phyloP scores from a whole-genome alignment of 2,113 vertebrate species.

The Antennarius striatus region DNA sequence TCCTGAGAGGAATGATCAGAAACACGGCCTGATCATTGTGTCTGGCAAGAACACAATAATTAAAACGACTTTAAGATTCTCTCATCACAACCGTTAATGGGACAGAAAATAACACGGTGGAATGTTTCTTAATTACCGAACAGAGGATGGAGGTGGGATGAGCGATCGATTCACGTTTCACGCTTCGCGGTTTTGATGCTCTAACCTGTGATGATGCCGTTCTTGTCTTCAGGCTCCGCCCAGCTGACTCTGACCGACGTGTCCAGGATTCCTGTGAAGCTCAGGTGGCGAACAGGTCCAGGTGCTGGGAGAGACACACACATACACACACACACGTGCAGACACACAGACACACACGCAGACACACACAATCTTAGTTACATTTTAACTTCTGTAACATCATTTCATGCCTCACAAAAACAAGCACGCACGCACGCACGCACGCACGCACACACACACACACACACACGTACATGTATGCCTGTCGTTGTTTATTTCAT shows the following conservation, averaged over 20 bases:
- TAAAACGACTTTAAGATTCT: background rate
- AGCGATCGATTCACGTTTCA: too few relatives aligned
- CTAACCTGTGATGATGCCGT: slow-evolving; percentile 90
- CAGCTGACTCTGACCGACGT: slow-evolving; percentile 96
- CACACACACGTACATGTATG: slow-evolving; percentile 12
- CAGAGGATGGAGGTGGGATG: background rate
- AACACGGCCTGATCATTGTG: background rate
- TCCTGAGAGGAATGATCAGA: slow-evolving; percentile 20
- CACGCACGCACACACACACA: background rate
- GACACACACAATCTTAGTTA: background rate
- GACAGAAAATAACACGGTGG: slow-evolving; percentile 2
- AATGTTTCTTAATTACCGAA: slow-evolving; percentile 11
- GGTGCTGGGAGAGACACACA: slow-evolving; percentile 79
- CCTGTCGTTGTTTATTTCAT: slow-evolving; percentile 63
- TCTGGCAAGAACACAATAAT: background rate
- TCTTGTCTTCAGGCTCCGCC: slow-evolving; percentile 92
- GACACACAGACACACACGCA: too few relatives aligned
- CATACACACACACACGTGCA: slow-evolving; percentile 6
- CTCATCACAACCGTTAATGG: slow-evolving; percentile 1
- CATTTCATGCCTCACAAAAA: background rate
- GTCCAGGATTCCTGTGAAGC: slow-evolving; percentile 95
- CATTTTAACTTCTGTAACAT: background rate
- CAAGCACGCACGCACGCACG: slow-evolving; percentile 29
- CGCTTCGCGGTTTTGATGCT: background rate
- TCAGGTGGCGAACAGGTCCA: slow-evolving; percentile 89